Percentiles rank a stretch among this genome's conserved stretches.
These are phyloP conservation scores for Alcedo quadribrachys DNA, from an alignment of 2,797 vertebrate genomes.

Conservation along the genomic window DNA sequence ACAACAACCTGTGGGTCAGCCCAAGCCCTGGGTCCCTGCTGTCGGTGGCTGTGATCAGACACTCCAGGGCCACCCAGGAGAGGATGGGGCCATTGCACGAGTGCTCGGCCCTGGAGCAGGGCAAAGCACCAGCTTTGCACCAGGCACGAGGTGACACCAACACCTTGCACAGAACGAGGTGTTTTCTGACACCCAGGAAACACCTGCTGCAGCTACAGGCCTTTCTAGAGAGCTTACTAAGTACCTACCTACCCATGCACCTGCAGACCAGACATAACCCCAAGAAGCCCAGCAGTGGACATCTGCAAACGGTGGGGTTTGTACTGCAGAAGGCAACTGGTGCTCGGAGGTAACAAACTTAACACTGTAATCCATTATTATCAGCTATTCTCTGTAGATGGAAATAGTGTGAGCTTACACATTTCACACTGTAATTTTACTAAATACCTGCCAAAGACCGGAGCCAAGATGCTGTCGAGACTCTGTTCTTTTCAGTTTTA, in stretches of 20 bases:
- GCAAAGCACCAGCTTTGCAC: accelerated
- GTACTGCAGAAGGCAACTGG: neutral
- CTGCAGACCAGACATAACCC: neutral
- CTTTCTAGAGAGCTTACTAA: neutral
- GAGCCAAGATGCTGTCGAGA: conserved; percentile 62
- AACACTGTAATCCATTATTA: neutral
- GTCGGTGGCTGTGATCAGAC: neutral
- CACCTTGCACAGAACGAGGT: neutral
- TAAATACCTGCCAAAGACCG: conserved; percentile 64
- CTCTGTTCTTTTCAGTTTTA: conserved; percentile 32
- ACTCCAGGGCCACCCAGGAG: neutral
- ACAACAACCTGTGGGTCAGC: neutral
- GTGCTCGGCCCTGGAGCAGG: accelerated
- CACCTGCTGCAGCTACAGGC: neutral
- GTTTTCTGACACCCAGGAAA: neutral
- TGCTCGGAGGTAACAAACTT: neutral
- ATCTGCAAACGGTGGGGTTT: neutral
- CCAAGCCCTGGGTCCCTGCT: accelerated
- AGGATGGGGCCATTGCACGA: accelerated
- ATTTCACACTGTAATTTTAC: conserved; percentile 42
- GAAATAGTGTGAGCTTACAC: conserved; percentile 24
- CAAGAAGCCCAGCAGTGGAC: neutral
- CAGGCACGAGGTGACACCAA: neutral
- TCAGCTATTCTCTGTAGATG: conserved; percentile 12
- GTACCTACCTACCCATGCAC: no score